Base-by-base conservation (phyloP, 2,113 vertebrate genomes). In the Triplophysa tibetana region DNA sequence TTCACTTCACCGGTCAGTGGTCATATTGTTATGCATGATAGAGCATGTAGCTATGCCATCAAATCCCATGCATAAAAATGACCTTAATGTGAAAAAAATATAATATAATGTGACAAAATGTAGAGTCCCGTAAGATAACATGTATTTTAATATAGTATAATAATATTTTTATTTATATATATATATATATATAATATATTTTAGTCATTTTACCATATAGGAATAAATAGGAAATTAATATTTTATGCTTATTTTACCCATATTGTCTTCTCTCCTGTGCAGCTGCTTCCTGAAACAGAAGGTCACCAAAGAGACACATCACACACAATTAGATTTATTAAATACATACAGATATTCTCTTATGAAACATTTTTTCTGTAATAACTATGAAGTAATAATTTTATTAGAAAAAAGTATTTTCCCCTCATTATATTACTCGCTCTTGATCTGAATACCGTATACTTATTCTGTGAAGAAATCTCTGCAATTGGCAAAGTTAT, bases 261-360 rank as follows among this genome's bases (percentile, higher is more conserved):
- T 81, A 82, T 78, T 63, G 88, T 73, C 86, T 89, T 79, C 86
- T 86, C 79, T 87, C 83, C 70, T 84, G 87, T 63, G 84, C 54
- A 50, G 85, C 78, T 67, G 84, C 70, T 58, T 89, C 89, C 91
- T 93, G 86, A 81, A 91, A 88, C 54, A 88, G 70, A 84, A 50
- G 13, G 19, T 17, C 76, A 75, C 60, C 68, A 48, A 23, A 70
- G n/a, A 81, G 43, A 81, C 67, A 9, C 52, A 67, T 0, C 38
- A 6, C 29, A 45, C 41, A 77, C 50, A 17, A 2, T 67, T 41
- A 43, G 26, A 67, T 16, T 23, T 50, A 66, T 23, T 41, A 29
- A 45, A 48, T 26, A 50, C 14, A 17, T 8, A 24, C 7, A n/a
- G 33, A 29, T 56, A n/a, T 54, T 54, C 16, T 14, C 48, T 29